Evolutionary conservation across 64 coral and sea anemone species (phyloP).

Genomic region (Catalaphyllia jardinei): DNA sequence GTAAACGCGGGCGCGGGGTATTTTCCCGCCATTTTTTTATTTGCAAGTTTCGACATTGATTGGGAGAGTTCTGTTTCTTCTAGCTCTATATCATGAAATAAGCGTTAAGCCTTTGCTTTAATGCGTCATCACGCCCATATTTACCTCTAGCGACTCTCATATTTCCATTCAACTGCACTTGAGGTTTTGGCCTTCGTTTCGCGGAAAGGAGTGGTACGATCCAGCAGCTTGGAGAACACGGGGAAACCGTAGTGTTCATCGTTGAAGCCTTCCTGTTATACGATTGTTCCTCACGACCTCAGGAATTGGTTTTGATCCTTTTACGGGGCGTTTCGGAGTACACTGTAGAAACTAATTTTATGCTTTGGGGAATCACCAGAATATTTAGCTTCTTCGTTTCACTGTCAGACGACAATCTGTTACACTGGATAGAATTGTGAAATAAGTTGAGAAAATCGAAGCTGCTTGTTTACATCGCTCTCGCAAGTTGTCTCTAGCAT

Average conservation of each 20-base stretch:
- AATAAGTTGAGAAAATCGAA: too few relatives aligned
- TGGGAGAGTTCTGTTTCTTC: neutral
- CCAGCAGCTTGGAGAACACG: neutral
- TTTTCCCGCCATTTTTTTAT: slow-evolving; percentile 43
- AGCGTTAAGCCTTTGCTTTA: too few relatives aligned
- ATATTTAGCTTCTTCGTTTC: too few relatives aligned
- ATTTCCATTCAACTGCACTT: neutral
- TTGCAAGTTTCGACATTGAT: neutral
- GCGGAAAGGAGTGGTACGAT: neutral
- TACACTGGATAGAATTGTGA: too few relatives aligned
- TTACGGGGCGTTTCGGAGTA: too few relatives aligned
- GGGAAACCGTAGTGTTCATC: neutral
- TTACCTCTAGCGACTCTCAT: neutral
- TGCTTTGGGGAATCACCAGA: too few relatives aligned
- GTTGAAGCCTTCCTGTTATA: too few relatives aligned
- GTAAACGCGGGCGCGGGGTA: neutral
- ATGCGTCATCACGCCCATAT: neutral
- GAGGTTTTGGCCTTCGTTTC: neutral
- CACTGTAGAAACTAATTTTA: too few relatives aligned
- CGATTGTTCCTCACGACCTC: too few relatives aligned
- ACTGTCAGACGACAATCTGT: too few relatives aligned
- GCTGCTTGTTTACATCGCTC: neutral
- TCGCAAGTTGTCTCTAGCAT: neutral
- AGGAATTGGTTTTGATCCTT: too few relatives aligned
- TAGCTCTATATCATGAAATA: too few relatives aligned